Percentiles rank a stretch among this genome's conserved stretches.
phyloP scores from a whole-genome alignment of 2,888 invertebrate genomes.

The Orthosia incerta region DNA sequence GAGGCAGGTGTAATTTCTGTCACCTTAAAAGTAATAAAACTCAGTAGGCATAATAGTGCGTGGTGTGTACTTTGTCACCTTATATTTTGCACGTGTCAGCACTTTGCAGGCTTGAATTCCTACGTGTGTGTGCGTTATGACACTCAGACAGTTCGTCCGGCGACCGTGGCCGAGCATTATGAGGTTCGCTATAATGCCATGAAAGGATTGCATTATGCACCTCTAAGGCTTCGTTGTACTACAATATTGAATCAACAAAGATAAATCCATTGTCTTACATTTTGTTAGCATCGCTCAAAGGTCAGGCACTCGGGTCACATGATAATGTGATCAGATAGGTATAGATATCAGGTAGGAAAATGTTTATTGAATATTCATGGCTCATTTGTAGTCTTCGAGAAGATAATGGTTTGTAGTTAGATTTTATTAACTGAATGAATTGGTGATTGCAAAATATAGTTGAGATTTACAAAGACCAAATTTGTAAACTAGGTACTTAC shows the following conservation, averaged over 20 bases:
- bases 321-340: constrained; percentile 56
- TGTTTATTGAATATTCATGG: background rate
- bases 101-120: constrained; percentile 79
- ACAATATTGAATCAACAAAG: constrained; percentile 77
- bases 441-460: constrained; percentile 9
- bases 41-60: background rate
- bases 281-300: constrained; percentile 65
- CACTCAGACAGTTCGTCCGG: constrained; percentile 64
- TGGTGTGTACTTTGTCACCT: constrained; percentile 38
- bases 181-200: constrained; percentile 76
- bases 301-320: constrained; percentile 45
- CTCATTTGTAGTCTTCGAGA: background rate
- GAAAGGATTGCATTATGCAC: constrained; percentile 83
- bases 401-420: background rate
- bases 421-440: constrained; percentile 7
- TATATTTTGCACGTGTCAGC: constrained; percentile 69
- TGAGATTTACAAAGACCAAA: constrained; percentile 22
- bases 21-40: constrained; percentile 12
- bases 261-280: constrained; percentile 72
- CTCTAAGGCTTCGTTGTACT: constrained; percentile 78
- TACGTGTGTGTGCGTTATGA: constrained; percentile 68
- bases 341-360: background rate
- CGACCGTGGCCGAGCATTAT: constrained; percentile 80
- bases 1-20: background rate
- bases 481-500: constrained; percentile 28